Percentiles rank a stretch among this genome's conserved stretches.
These are phyloP conservation scores for Encarsia formosa DNA, from an alignment of 2,888 invertebrate species.

Conservation along the genomic window DNA sequence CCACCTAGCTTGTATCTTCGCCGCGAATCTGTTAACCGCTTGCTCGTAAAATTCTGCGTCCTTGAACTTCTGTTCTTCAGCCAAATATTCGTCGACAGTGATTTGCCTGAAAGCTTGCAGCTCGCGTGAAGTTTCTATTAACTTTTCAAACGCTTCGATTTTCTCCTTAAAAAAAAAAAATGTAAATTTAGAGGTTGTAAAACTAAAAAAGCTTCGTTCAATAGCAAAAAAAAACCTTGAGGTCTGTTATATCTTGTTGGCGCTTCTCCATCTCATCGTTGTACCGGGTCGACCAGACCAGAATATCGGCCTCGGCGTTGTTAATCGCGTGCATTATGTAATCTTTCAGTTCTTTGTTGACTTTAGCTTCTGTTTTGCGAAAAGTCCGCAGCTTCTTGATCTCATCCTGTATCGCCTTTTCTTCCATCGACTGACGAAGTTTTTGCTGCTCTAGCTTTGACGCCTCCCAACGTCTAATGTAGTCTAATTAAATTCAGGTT, in stretches of 20 bases:
- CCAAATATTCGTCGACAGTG: conserved; percentile 34
- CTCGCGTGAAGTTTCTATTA: conserved; percentile 28
- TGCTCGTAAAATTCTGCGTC: conserved; percentile 30
- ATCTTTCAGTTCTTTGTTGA: conserved; percentile 31
- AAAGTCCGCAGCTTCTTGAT: conserved; percentile 25
- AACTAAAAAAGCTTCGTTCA: background rate
- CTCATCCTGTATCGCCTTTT: conserved; percentile 29
- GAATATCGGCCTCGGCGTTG: conserved; percentile 34
- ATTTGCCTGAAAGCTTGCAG: conserved; percentile 31
- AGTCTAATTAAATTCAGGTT: no score
- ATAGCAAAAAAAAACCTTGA: conserved; percentile 30
- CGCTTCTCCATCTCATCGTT: conserved; percentile 35
- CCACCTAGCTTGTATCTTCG: conserved; percentile 39
- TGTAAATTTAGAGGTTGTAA: background rate
- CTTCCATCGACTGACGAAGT: conserved; percentile 25
- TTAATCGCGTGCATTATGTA: conserved; percentile 30
- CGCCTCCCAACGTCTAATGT: conserved; percentile 36
- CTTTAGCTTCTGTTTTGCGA: conserved; percentile 30
- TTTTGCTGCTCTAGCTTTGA: conserved; percentile 38
- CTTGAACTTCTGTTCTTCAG: conserved; percentile 25
- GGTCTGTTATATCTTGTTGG: conserved; percentile 34
- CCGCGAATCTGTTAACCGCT: conserved; percentile 34
- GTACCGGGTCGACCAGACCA: conserved; percentile 34
- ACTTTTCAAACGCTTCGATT: conserved; percentile 34
- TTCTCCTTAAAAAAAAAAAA: conserved; percentile 29